These are phyloP conservation scores for Ephestia elutella DNA, from an alignment of 1,140 invertebrate genomes.

Conservation along the genomic window DNA sequence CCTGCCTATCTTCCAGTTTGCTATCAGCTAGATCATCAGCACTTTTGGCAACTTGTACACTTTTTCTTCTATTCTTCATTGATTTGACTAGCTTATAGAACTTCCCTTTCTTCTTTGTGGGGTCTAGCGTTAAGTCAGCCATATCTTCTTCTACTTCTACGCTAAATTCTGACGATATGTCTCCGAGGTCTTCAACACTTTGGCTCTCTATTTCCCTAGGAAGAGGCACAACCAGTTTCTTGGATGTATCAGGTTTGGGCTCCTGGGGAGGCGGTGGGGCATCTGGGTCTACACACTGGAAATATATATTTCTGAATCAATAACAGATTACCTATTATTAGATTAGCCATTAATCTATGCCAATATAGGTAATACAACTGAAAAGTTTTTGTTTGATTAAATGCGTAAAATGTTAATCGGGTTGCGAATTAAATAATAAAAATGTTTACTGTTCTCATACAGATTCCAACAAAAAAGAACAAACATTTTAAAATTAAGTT, in stretches of 20 bases:
- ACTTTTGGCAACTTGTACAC: conserved; percentile 62
- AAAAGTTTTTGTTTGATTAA: no score
- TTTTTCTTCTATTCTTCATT: conserved; percentile 68
- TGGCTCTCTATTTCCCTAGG: conserved; percentile 51
- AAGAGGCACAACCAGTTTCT: conserved; percentile 46
- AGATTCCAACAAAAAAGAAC: no score
- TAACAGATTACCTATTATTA: neutral
- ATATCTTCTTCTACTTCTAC: conserved; percentile 61
- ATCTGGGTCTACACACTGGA: conserved; percentile 64
- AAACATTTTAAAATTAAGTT: no score
- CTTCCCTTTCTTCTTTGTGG: conserved; percentile 60
- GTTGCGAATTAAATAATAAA: no score
- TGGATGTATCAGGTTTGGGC: conserved; percentile 60
- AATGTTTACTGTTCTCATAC: no score
- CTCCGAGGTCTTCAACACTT: conserved; percentile 64
- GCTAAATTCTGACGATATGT: conserved; percentile 69
- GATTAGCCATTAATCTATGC: no score
- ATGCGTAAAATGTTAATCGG: no score
- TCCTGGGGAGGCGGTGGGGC: conserved; percentile 49
- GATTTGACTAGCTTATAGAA: conserved; percentile 65
- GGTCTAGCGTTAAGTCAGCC: conserved; percentile 40
- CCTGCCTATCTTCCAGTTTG: conserved; percentile 50
- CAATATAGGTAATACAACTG: no score
- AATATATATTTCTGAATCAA: conserved; percentile 10
- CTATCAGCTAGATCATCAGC: conserved; percentile 55